Conservation (phyloP, 2,888 invertebrate species). For the Parochlus steinenii region DNA sequence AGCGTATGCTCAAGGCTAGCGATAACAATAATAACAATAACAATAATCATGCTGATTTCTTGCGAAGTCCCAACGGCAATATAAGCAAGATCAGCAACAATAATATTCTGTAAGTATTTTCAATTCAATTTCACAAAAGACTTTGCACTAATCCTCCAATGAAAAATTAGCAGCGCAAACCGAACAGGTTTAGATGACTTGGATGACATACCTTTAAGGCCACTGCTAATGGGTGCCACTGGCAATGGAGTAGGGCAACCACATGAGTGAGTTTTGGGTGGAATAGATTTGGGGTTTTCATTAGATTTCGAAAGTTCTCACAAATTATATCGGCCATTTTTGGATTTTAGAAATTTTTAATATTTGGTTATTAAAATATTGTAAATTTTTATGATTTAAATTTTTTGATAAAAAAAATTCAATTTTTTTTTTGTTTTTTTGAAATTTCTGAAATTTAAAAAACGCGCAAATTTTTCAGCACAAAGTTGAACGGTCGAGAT, state of each 20-base stretch:
- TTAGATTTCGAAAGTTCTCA: not conserved
- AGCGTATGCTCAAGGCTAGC: conserved; percentile 19
- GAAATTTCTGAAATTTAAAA: conserved; percentile 1
- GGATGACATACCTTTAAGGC: conserved; percentile 52
- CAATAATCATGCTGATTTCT: conserved; percentile 20
- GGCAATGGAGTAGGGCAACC: not conserved
- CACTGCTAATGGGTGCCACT: too few species aligned
- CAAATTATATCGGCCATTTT: not conserved
- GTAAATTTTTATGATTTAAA: not conserved
- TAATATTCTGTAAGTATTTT: conserved; percentile 1
- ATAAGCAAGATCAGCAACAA: too few species aligned
- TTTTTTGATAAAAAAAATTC: not conserved
- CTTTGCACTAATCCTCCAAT: conserved; percentile 19
- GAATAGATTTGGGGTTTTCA: not conserved
- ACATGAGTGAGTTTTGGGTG: conserved; percentile 6
- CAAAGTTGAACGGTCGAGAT: conserved; percentile 27
- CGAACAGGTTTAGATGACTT: conserved; percentile 12
- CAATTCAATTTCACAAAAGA: conserved; percentile 13
- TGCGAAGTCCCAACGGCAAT: conserved; percentile 25
- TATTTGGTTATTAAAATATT: too few species aligned
- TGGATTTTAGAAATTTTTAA: conserved; percentile 1
- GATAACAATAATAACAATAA: conserved; percentile 17
- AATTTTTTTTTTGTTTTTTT: not conserved
- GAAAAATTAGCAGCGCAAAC: conserved; percentile 17
- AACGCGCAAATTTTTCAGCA: conserved; percentile 23